These are phyloP conservation scores for Coluber constrictor DNA, from an alignment of 2,797 vertebrate genomes.

Conservation along the genomic window DNA sequence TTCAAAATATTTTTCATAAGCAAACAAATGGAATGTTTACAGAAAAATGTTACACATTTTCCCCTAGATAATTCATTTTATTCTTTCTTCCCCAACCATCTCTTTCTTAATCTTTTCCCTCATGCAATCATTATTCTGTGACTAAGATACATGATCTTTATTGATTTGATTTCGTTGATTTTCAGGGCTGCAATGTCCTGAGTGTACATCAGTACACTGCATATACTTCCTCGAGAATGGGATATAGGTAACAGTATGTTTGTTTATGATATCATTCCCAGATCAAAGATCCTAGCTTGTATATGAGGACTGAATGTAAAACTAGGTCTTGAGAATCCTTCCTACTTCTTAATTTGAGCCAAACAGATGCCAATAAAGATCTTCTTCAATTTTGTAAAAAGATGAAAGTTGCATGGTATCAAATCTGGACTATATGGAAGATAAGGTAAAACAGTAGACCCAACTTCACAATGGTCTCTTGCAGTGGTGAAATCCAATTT, in stretches of 20 bases:
- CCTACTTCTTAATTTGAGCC: not conserved
- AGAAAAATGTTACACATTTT: not conserved
- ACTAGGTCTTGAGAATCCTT: not conserved
- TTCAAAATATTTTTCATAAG: not conserved
- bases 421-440: not conserved
- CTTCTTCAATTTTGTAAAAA: not conserved
- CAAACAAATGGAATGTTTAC: not conserved
- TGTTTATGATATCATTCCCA: not conserved
- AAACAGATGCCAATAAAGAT: not conserved
- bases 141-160: not conserved
- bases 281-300: not conserved
- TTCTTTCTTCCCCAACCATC: not conserved
- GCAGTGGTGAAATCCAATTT: too few species aligned
- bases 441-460: not conserved
- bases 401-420: not conserved
- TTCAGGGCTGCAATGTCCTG: not conserved
- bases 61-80: not conserved
- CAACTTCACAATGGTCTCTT: not conserved
- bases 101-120: not conserved
- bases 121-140: not conserved
- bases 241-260: not conserved
- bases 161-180: not conserved
- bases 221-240: not conserved
- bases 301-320: not conserved
- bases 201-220: not conserved